A percentile compares a stretch with the other conserved stretches of the same genome.
phyloP scores from a whole-genome alignment of 2,888 invertebrate species.

The Aspidiotus destructor region DNA sequence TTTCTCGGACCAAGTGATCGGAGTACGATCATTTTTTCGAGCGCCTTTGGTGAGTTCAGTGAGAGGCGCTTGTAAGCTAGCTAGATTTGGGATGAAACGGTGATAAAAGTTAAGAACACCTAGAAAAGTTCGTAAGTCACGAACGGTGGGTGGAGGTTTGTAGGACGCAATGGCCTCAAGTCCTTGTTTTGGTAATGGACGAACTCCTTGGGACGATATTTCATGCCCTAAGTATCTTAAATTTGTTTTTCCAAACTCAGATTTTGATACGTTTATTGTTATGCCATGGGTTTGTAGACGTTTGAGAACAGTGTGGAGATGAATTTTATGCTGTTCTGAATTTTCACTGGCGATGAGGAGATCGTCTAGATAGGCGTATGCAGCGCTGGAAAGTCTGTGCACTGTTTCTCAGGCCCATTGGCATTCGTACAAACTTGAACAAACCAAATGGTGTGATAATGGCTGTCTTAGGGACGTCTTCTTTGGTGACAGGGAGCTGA shows the following conservation, averaged over 20 bases:
- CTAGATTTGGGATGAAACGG: conserved; percentile 33
- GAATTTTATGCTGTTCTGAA: conserved; percentile 36
- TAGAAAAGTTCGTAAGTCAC: conserved; percentile 34
- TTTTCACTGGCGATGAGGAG: no score
- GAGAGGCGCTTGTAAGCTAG: conserved; percentile 30
- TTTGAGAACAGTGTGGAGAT: conserved; percentile 35
- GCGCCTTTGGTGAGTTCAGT: conserved; percentile 12
- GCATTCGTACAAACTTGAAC: no score
- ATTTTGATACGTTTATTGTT: conserved; percentile 40
- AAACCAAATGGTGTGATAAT: no score
- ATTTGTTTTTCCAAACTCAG: conserved; percentile 37
- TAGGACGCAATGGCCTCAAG: conserved; percentile 38
- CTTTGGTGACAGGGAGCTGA: conserved; percentile 40
- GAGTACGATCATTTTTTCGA: conserved; percentile 38
- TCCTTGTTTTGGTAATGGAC: conserved; percentile 40
- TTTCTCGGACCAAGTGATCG: no score
- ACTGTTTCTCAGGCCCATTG: no score
- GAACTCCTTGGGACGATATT: conserved; percentile 38
- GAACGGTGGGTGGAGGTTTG: conserved; percentile 33
- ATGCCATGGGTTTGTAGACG: conserved; percentile 38
- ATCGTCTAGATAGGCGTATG: no score
- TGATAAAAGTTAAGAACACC: no score
- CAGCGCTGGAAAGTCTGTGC: no score
- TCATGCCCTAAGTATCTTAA: conserved; percentile 39
- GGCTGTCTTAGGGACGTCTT: conserved; percentile 35